Evolutionary conservation across 2,113 vertebrate genomes (phyloP), one percentile per base, ranked within the genome.

Genomic region (Vicugna pacos): DNA sequence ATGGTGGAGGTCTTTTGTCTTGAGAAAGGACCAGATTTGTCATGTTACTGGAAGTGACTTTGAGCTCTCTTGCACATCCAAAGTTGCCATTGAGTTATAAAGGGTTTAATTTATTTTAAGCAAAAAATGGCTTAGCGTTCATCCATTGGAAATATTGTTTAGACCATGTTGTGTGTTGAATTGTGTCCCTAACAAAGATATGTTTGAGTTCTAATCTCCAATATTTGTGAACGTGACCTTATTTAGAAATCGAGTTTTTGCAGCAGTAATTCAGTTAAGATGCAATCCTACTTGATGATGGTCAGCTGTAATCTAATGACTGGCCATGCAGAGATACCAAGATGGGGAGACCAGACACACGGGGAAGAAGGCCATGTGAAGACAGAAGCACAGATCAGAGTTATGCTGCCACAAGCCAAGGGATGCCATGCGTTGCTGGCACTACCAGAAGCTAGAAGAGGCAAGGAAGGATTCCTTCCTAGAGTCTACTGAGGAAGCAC

Each of bases 181-280:
- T 32, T 65, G 8, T 24, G 3, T 32, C 58, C 22, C 48, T 14
- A 19, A 35, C 20, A 86, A 50, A 50, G 35, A 35, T 76, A 30
- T 35, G 5, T 26, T 76, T 14, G 64, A 46, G 4, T 72, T 54
- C 60, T 89, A 30, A 60, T 0, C 8, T 30, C 24, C 24, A 35
- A 26, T 24, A 73, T 62, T 35, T 28, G n/a, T 56, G 72, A 60
- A 72, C n/a, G 24, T 24, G 79, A 26, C 9, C n/a, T 87, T 14
- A 30, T 81, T 75, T 94, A 19, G 77, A 91, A 79, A 77, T 42
- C 56, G n/a, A 15, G 58, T 9, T 48, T 58, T 75, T 46, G 58
- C 16, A 73, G 38, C 56, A 28, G 5, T 46, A 58, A 52, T 30
- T 24, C n/a, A 81, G 26, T 46, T 65, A 65, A 65, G 56, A 75